phyloP scores from a whole-genome alignment of 2,113 vertebrate species.

The Lichenostomus cassidix region DNA sequence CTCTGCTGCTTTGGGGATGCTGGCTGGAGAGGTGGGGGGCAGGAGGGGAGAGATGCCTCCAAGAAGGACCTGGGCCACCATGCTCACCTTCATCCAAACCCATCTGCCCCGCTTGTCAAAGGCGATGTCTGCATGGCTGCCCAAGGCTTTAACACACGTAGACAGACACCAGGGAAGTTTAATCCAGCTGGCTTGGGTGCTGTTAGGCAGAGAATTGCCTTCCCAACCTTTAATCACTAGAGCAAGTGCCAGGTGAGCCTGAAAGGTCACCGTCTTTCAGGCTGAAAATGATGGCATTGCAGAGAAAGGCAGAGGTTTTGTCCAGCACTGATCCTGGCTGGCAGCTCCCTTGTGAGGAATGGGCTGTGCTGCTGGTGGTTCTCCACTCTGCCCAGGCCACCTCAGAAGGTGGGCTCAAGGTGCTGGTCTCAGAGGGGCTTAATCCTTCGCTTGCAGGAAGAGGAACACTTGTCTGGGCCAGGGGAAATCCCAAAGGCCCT shows the following conservation, averaged over 20 bases:
- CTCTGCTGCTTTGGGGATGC: neutral
- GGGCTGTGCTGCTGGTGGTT: neutral
- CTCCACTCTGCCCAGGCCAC: neutral
- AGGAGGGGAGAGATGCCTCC: neutral
- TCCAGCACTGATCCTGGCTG: neutral
- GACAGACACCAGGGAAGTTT: neutral
- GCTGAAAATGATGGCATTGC: neutral
- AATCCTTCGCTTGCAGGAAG: neutral
- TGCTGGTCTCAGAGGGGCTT: neutral
- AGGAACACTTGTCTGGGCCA: neutral
- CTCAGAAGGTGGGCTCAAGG: neutral
- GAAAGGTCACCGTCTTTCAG: neutral
- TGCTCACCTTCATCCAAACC: accelerated
- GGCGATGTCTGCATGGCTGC: accelerated
- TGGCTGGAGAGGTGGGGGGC: neutral
- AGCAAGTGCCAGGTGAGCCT: neutral
- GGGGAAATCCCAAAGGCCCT: neutral
- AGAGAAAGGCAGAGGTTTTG: neutral
- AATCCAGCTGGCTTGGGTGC: neutral
- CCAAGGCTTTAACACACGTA: accelerated
- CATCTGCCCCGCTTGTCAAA: neutral
- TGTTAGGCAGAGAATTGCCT: neutral
- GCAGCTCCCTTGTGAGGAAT: neutral
- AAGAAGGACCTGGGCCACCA: neutral
- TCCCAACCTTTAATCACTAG: neutral